phyloP scores from a whole-genome alignment of 2,797 vertebrate genomes.

The Capromys pilorides region DNA sequence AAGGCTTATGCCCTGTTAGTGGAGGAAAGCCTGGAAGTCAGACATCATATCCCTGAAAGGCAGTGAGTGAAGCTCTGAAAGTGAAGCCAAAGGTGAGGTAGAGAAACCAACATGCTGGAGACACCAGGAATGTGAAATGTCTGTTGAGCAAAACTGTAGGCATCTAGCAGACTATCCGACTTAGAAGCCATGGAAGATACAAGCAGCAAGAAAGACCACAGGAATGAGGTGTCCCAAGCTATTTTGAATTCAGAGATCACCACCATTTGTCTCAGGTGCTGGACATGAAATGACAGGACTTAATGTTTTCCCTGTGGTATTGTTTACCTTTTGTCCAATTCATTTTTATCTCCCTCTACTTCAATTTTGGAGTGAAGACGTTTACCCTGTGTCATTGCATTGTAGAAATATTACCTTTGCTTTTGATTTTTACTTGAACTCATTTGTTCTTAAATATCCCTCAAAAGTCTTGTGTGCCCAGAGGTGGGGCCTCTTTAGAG shows the following conservation, averaged over 20 bases:
- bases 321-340: not conserved
- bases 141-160: not conserved
- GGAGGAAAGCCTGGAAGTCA: not conserved
- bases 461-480: not conserved
- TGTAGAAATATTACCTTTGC: not conserved
- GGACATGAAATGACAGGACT: not conserved
- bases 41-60: not conserved
- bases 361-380: not conserved
- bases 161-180: not conserved
- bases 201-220: not conserved
- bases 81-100: not conserved
- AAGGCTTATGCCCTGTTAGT: not conserved
- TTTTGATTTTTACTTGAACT: not conserved
- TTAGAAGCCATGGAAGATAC: not conserved
- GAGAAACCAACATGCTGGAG: not conserved
- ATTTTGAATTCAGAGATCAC: not conserved
- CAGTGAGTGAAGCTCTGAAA: not conserved
- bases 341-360: not conserved
- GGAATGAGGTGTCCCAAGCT: not conserved
- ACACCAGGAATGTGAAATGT: not conserved
- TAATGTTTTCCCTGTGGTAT: not conserved
- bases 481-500: not conserved
- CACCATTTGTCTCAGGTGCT: not conserved
- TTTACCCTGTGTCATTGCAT: not conserved
- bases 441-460: not conserved